These are phyloP conservation scores for Fragariocoptes setiger DNA, from an alignment of 1,140 invertebrate genomes.

Conservation along the genomic window DNA sequence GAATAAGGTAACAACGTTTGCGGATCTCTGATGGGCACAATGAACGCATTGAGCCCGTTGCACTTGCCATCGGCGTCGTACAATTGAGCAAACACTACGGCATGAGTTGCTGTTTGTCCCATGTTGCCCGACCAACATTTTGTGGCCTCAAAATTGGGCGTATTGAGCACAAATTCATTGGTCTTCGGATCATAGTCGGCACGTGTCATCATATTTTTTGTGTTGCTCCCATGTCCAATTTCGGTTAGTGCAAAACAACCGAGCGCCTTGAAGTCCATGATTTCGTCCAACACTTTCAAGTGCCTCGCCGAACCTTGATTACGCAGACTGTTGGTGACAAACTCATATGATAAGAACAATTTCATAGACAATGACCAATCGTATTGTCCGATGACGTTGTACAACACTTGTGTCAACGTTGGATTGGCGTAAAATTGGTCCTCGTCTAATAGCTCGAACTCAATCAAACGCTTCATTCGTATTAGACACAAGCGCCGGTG, in stretches of 20 bases:
- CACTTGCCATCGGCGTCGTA: slow-evolving; percentile 39
- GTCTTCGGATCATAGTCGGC: slow-evolving; percentile 45
- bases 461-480: slow-evolving; percentile 26
- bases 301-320: slow-evolving; percentile 44
- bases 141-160: slow-evolving; percentile 65
- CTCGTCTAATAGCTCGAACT: slow-evolving; percentile 27
- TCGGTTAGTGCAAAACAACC: slow-evolving; percentile 68
- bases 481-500: slow-evolving; percentile 25
- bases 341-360: slow-evolving; percentile 19
- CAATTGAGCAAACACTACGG: slow-evolving; percentile 57
- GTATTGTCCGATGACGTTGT: slow-evolving; percentile 26
- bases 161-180: slow-evolving; percentile 48
- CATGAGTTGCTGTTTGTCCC: slow-evolving; percentile 57
- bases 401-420: slow-evolving; percentile 15
- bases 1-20: slow-evolving; percentile 34
- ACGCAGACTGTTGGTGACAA: slow-evolving; percentile 17
- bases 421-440: slow-evolving; percentile 22
- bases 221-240: slow-evolving; percentile 70
- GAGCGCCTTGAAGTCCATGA: slow-evolving; percentile 27
- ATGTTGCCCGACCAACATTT: slow-evolving; percentile 80
- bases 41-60: slow-evolving; percentile 53
- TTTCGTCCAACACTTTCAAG: slow-evolving; percentile 29
- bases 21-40: slow-evolving; percentile 46
- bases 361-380: slow-evolving; percentile 33
- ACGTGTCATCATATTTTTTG: slow-evolving; percentile 53